Evolutionary conservation across 2,888 invertebrate species (phyloP).

Genomic region (Spicauda simplicius): DNA sequence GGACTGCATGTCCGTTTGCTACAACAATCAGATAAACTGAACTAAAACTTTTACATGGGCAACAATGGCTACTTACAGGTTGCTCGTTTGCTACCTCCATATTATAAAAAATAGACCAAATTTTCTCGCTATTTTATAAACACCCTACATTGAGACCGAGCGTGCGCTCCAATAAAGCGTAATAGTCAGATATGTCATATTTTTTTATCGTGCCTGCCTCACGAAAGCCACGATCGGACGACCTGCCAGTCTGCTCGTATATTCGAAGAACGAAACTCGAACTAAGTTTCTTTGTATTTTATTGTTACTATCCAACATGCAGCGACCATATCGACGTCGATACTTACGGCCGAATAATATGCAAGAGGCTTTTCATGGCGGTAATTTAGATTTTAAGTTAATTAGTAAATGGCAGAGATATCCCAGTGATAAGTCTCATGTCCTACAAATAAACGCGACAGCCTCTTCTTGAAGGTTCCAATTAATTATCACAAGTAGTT

Average conservation of each 20-base stretch:
- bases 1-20: too few relatives aligned
- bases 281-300: neutral
- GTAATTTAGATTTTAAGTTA: constrained; percentile 51
- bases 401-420: neutral
- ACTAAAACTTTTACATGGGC: too few relatives aligned
- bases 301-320: constrained; percentile 54
- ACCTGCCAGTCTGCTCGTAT: constrained; percentile 49
- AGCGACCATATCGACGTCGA: constrained; percentile 69
- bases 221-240: constrained; percentile 53
- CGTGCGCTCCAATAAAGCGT: constrained; percentile 73
- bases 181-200: constrained; percentile 72
- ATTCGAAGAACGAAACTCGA: constrained; percentile 5
- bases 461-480: too few relatives aligned
- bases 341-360: constrained; percentile 70
- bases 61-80: too few relatives aligned
- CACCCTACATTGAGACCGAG: constrained; percentile 51
- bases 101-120: too few relatives aligned
- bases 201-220: constrained; percentile 74
- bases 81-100: too few relatives aligned
- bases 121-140: constrained; percentile 15
- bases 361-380: constrained; percentile 68
- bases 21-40: too few relatives aligned
- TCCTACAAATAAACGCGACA: too few relatives aligned
- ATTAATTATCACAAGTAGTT: too few relatives aligned
- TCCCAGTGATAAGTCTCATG: too few relatives aligned